phyloP scores from a whole-genome alignment of 2,888 invertebrate species.

The Mythimna impura region DNA sequence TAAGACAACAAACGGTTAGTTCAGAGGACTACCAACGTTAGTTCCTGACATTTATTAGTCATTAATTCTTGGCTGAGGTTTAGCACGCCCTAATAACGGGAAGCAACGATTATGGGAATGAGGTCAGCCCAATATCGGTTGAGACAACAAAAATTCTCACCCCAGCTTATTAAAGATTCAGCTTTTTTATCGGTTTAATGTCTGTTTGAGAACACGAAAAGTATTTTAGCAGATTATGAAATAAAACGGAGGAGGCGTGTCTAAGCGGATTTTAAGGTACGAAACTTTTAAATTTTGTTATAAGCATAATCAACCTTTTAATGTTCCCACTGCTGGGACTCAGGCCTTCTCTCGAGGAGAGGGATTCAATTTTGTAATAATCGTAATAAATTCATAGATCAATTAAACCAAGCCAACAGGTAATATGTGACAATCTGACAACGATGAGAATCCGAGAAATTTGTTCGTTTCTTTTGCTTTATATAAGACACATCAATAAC shows the following conservation, averaged over 20 bases:
- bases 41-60: slow-evolving; percentile 48
- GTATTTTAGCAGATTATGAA: slow-evolving; percentile 46
- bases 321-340: too few species aligned
- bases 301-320: too few species aligned
- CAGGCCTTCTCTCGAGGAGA: too few species aligned
- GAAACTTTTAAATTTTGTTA: background rate
- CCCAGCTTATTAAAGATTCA: slow-evolving; percentile 30
- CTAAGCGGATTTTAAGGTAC: background rate
- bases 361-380: too few species aligned
- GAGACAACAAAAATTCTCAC: slow-evolving; percentile 50
- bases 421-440: background rate
- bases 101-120: slow-evolving; percentile 46
- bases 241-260: slow-evolving; percentile 20
- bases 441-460: background rate
- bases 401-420: background rate
- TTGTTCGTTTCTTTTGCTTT: background rate
- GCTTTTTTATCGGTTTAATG: slow-evolving; percentile 39
- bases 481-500: background rate
- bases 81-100: slow-evolving; percentile 34
- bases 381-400: too few species aligned
- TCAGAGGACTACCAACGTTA: slow-evolving; percentile 30
- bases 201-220: slow-evolving; percentile 51
- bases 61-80: slow-evolving; percentile 53
- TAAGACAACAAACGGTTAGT: slow-evolving; percentile 23
- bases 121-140: slow-evolving; percentile 55